These are phyloP conservation scores for Octomys mimax DNA, from an alignment of 2,797 vertebrate genomes.

Conservation along the genomic window DNA sequence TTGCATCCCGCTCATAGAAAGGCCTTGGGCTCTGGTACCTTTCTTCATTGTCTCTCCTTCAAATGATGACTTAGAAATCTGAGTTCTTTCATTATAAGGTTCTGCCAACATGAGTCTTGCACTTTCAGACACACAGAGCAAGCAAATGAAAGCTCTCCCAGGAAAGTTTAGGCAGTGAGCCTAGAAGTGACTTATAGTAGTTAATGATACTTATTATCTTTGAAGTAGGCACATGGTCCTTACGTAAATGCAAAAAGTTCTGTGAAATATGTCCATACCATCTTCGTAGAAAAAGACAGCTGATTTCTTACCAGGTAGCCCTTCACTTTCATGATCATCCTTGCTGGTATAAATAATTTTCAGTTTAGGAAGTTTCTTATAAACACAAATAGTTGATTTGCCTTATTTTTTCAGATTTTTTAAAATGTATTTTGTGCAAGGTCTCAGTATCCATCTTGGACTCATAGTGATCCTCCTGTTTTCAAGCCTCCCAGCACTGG, in stretches of 20 bases:
- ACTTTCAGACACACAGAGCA: not conserved
- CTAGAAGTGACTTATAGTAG: not conserved
- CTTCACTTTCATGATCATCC: not conserved
- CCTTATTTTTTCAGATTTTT: constrained; percentile 11
- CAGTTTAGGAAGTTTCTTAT: not conserved
- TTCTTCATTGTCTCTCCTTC: not conserved
- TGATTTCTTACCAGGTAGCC: not conserved
- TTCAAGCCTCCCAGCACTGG: too few species aligned
- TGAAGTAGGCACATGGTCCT: not conserved
- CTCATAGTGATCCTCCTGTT: too few species aligned
- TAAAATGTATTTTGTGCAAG: not conserved
- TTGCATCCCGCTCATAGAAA: not conserved
- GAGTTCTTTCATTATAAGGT: not conserved
- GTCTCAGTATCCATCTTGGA: too few species aligned
- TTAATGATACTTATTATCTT: not conserved
- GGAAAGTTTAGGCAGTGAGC: not conserved
- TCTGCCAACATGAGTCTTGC: not conserved
- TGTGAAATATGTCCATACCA: not conserved
- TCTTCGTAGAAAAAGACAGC: not conserved
- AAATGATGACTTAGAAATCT: not conserved
- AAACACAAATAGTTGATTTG: not conserved
- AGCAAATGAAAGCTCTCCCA: not conserved
- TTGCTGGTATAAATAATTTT: not conserved
- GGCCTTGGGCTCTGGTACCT: not conserved
- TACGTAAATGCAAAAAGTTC: not conserved